Conservation (phyloP, 2,113 vertebrate genomes). For the Aix galericulata region DNA sequence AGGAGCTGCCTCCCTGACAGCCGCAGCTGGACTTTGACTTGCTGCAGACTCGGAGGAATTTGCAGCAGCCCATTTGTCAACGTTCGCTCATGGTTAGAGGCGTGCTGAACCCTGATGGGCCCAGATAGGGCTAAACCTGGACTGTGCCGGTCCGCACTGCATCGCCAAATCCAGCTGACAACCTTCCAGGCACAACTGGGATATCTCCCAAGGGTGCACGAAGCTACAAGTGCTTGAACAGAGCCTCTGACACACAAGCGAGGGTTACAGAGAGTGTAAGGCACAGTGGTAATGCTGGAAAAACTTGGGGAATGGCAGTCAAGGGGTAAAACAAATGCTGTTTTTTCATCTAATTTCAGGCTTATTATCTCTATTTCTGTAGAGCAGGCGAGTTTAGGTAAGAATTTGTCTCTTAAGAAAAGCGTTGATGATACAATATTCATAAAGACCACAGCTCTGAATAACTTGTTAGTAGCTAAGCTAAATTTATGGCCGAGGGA, state of each 20-base stretch:
- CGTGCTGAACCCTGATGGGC: not conserved
- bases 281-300: accelerated
- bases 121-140: not conserved
- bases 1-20: not conserved
- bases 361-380: slow-evolving; percentile 13
- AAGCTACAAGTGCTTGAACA: not conserved
- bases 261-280: accelerated
- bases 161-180: not conserved
- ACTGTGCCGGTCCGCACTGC: not conserved
- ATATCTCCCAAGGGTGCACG: not conserved
- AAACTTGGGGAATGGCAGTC: not conserved
- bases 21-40: not conserved
- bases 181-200: not conserved
- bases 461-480: not conserved
- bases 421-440: not conserved
- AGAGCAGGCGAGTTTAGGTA: slow-evolving; percentile 9
- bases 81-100: not conserved
- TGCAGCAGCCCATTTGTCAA: not conserved
- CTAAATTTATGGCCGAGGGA: not conserved
- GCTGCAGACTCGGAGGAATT: not conserved
- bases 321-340: not conserved
- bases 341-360: not conserved
- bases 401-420: slow-evolving; percentile 10
- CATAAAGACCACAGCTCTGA: not conserved
- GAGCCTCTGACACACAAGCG: accelerated